Percentiles rank a stretch among this genome's conserved stretches.
Conservation (phyloP, 2,888 invertebrate genomes). For the Thera britannica region DNA sequence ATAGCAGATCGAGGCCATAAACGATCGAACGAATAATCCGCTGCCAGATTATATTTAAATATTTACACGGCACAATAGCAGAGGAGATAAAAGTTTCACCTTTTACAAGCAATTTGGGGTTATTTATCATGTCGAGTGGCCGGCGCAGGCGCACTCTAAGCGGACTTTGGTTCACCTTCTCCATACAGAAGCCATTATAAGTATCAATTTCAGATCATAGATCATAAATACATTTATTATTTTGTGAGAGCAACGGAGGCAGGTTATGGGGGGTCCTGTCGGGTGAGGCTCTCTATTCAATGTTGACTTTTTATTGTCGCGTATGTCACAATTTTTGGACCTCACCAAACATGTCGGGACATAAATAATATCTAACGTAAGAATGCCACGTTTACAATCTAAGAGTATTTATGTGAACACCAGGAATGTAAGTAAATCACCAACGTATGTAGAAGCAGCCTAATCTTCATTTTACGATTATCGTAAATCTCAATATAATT, state of each 20-base stretch:
- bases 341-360: conserved; percentile 61
- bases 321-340: conserved; percentile 76
- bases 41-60: conserved; percentile 73
- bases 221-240: conserved; percentile 81
- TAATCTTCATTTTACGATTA: conserved; percentile 80
- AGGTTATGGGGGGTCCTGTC: conserved; percentile 77
- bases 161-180: conserved; percentile 75
- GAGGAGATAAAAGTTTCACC: conserved; percentile 74
- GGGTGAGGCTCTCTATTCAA: conserved; percentile 66
- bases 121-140: conserved; percentile 74
- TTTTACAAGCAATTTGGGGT: conserved; percentile 82
- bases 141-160: conserved; percentile 57
- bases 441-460: conserved; percentile 57
- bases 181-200: conserved; percentile 84
- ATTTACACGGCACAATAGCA: conserved; percentile 75
- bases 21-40: conserved; percentile 60
- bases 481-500: conserved; percentile 80
- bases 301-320: conserved; percentile 77
- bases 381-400: conserved; percentile 67
- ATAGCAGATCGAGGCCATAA: conserved; percentile 44
- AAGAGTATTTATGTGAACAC: conserved; percentile 65
- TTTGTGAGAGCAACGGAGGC: conserved; percentile 59
- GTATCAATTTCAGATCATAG: conserved; percentile 85
- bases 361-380: conserved; percentile 74
- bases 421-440: conserved; percentile 75